Base-by-base conservation (phyloP, 2,888 invertebrate genomes). In the Platycheirus albimanus region DNA sequence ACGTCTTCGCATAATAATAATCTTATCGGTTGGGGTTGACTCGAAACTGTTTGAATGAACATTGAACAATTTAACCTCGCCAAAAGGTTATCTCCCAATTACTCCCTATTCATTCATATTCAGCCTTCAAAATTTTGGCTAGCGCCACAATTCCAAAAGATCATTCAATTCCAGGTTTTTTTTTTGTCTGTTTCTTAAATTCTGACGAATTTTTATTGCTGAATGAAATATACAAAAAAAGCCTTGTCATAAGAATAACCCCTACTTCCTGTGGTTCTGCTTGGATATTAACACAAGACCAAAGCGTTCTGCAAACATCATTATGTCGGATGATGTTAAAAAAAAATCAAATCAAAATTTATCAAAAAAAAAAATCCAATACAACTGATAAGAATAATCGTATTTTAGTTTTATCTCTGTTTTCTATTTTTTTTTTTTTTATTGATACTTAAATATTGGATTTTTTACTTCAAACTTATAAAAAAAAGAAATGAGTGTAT, bases 371-470 rank as follows among this genome's bases (percentile, higher is more conserved):
- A 24, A 19, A 45, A 43, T 43, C 43, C 17, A 45, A 45, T 13
- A 30, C 2, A 43, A 45, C 24, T 61, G 61, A 61, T 61, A 61
- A 61, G 10, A 45, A 3, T 19, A 1, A 28, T 45, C 45, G 19
- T 15, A 43, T 45, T 61, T 17, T 17, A 15, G 61, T 61, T 61
- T 43, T 61, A 43, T 61, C 58, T 61, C 43, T 13, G 17, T 17
- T 56, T 13, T 56, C 13, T 13, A 4, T 43, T n/a, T 43, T 58
- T 41, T n/a, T 43, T 58, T 41, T n/a, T 56, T 56, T 41, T 41
- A 8, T 15, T 20, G 30, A 30, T 24, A 28, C 51, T 20, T 67
- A 36, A 75, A 75, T 75, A 75, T 66, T 66, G 58, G 15, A 58
- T 19, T 41, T 51, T 49, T 52, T 38, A 19, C 30, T 36, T 8